Evolutionary conservation across 2,888 invertebrate genomes (phyloP), one percentile per base, ranked within the genome.

Genomic region (Lithophane leautieri): DNA sequence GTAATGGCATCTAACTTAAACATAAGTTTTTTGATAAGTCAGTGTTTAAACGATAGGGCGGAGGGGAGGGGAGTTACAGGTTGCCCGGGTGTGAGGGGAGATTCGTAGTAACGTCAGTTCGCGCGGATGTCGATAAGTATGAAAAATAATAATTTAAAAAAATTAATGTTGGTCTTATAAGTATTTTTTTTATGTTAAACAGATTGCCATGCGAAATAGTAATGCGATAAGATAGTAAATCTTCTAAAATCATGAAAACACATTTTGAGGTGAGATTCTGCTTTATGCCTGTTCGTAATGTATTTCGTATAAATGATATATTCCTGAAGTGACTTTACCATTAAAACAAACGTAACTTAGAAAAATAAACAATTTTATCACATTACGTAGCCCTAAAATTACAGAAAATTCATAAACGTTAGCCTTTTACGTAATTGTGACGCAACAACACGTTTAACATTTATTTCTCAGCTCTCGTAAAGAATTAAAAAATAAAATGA

Each of bases 21-120:
- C 95, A 94, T 96, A 96, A 96, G 96, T 96, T 96, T 96, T 96
- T 96, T 96, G 96, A 95, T 95, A 96, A 96, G 95, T 95, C 95
- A 95, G 94, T 96, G 94, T 95, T 96, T 95, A 95, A 96, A 94
- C 94, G 95, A 93, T 92, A 91, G 94, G 94, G 94, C 85, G 94
- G 93, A 88, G 91, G 92, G 90, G 92, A 93, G 91, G 93, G 92
- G 93, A 88, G 92, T 93, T 95, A 95, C 95, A 95, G 96, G 95
- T 95, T 93, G 94, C 89, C 88, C 83, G 93, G 93, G 94, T 91
- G 88, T 92, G 94, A 91, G 94, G 92, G 91, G 89, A 88, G 90
- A 90, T 85, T 82, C 9, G n/a, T 90, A 95, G 93, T 91, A 94
- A 91, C 70, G 86, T 91, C 70, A 78, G 65, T 72, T 28, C 42